Conservation (phyloP, 2,888 invertebrate genomes). For the Eupithecia pulchellata region DNA sequence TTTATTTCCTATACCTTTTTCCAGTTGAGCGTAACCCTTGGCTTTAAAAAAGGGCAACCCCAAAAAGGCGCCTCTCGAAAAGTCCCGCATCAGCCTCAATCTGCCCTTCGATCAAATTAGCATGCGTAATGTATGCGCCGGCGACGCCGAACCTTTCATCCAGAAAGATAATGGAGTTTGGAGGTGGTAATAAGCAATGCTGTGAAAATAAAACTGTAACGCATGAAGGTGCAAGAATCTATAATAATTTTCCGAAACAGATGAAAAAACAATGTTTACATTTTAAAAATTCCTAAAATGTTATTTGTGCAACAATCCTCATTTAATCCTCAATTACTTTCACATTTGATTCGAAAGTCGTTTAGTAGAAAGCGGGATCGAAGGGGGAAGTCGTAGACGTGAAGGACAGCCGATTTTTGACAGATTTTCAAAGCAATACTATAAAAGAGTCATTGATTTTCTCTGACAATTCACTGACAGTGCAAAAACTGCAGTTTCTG, state of each 20-base stretch:
- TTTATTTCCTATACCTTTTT: background rate
- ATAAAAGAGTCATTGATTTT: too few species aligned
- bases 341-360: too few species aligned
- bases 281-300: too few species aligned
- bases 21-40: conserved; percentile 12
- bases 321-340: too few species aligned
- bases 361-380: background rate
- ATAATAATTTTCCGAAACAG: too few species aligned
- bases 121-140: conserved; percentile 70
- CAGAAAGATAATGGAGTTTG: conserved; percentile 29
- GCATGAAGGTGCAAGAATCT: too few species aligned
- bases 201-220: background rate
- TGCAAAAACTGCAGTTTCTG: too few species aligned
- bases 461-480: too few species aligned
- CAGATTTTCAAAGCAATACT: background rate
- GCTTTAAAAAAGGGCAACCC: conserved; percentile 18
- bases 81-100: conserved; percentile 22
- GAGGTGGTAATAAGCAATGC: conserved; percentile 29
- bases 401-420: background rate
- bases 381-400: background rate
- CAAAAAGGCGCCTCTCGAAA: conserved; percentile 29
- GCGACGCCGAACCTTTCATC: conserved; percentile 45
- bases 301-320: too few species aligned
- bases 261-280: too few species aligned
- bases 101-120: conserved; percentile 65